Evolutionary conservation across 1,140 invertebrate species (phyloP).

Genomic region (Onthophagus taurus): DNA sequence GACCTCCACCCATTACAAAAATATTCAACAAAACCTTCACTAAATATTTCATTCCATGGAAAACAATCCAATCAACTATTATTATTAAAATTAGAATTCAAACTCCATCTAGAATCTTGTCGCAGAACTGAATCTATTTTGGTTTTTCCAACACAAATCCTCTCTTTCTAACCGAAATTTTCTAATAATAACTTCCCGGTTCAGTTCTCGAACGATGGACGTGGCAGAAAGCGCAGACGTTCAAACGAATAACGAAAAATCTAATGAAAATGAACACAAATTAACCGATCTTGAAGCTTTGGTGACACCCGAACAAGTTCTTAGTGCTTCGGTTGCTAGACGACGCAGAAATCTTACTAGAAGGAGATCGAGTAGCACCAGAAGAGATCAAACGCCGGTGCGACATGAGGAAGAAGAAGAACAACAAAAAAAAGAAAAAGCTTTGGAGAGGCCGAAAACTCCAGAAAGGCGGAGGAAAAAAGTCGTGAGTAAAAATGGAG

Average conservation of each 20-base stretch:
- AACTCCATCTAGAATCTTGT: too few relatives aligned
- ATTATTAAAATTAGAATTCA: too few relatives aligned
- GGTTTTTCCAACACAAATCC: constrained; percentile 2
- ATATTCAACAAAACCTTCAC: too few relatives aligned
- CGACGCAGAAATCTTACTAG: constrained; percentile 45
- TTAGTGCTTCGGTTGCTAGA: constrained; percentile 38
- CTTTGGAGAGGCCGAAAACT: constrained; percentile 21
- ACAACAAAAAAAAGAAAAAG: constrained; percentile 19
- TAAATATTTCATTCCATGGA: too few relatives aligned
- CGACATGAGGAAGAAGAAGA: constrained; percentile 18
- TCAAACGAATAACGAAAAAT: constrained; percentile 22
- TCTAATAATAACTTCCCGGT: constrained; percentile 19
- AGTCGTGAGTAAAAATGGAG: constrained; percentile 11
- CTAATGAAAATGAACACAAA: constrained; percentile 16
- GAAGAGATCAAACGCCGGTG: constrained; percentile 27
- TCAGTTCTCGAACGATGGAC: not conserved
- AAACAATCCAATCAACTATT: too few relatives aligned
- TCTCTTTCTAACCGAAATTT: not conserved
- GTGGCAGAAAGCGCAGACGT: constrained; percentile 15
- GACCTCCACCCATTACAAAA: too few relatives aligned
- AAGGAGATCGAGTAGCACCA: constrained; percentile 39
- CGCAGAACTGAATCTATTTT: constrained; percentile 13
- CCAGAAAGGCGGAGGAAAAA: constrained; percentile 21
- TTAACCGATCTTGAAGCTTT: constrained; percentile 29
- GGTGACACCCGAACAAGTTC: constrained; percentile 38